Base-by-base conservation (phyloP, 2,113 vertebrate genomes). In the Symphodus melops region DNA sequence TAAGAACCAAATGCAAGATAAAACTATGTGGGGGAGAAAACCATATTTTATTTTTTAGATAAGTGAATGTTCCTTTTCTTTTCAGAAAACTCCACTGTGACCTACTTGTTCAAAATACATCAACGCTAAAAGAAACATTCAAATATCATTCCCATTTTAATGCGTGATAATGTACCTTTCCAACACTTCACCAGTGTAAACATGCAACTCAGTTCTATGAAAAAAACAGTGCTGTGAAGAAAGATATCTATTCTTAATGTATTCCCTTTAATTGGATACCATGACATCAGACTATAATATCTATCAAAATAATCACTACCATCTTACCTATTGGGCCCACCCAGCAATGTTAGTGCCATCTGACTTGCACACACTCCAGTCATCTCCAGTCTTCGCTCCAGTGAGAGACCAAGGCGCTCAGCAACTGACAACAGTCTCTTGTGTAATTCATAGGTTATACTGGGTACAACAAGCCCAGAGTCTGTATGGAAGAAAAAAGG, bases 341-440 rank as follows among this genome's bases (percentile, higher is more conserved):
- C 98, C 0, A 99, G 95, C 16, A 99, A 92, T 8, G 97, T 99
- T 37, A 99, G 94, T 8, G 98, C 96, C 98, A 99, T 99, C 91
- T 99, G 98, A 90, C 97, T 98, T 25, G 97, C 96, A 25, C 98
- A 99, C 42, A 99, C 95, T 1, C 98, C 98, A 0, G 96, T 97
- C 96, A 99, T 96, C 93, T 99, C 98, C 86, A 99, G 93, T 79
- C 97, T 94, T 71, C 97, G 93, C 90, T 99, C 98, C 88, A 98
- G 86, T 1, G 95, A 96, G 53, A 99, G 93, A 25, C 98, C 98
- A 0, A 98, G 93, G 57, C 95, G 96, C 92, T 99, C 98, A 0
- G 98, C 97, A 10, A 95, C 93, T 0, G 92, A 92, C 67, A 99
- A 86, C 69, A 99, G 92, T 64, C 97, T 97, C 87, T 98, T 97